These are phyloP conservation scores for Laticauda laticaudata DNA, from an alignment of 2,113 vertebrate species.

Conservation along the genomic window DNA sequence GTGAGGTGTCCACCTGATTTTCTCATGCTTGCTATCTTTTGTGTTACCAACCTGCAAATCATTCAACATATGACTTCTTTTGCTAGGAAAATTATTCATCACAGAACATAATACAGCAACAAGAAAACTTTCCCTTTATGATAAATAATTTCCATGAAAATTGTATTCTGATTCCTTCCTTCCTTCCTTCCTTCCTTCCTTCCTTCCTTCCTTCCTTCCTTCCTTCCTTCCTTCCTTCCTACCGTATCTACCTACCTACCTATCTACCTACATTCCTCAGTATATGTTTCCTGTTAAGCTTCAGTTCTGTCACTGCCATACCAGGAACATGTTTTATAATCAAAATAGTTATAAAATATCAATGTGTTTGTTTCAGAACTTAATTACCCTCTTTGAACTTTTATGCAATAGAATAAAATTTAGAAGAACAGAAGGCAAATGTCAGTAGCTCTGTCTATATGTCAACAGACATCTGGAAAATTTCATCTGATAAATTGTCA, in stretches of 20 bases:
- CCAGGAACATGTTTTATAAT: background rate
- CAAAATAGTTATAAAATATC: background rate
- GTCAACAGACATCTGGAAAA: background rate
- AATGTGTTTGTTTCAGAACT: background rate
- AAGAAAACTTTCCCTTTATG: background rate
- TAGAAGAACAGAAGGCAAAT: background rate
- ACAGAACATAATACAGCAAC: background rate
- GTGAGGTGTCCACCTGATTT: background rate
- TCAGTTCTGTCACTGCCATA: background rate
- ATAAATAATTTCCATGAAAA: background rate
- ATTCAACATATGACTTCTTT: background rate
- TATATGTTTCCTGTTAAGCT: background rate
- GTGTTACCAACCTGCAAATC: background rate
- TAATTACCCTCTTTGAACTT: background rate
- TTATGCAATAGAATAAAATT: background rate
- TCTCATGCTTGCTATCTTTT: background rate
- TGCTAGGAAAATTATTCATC: background rate
- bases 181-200: no score
- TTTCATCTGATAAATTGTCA: background rate
- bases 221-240: background rate
- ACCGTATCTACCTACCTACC: background rate
- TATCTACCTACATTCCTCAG: no score
- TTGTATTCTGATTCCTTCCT: background rate
- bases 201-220: no score
- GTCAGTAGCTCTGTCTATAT: background rate